Conservation (phyloP, 2,113 vertebrate species). For the Telmatochromis sp. region DNA sequence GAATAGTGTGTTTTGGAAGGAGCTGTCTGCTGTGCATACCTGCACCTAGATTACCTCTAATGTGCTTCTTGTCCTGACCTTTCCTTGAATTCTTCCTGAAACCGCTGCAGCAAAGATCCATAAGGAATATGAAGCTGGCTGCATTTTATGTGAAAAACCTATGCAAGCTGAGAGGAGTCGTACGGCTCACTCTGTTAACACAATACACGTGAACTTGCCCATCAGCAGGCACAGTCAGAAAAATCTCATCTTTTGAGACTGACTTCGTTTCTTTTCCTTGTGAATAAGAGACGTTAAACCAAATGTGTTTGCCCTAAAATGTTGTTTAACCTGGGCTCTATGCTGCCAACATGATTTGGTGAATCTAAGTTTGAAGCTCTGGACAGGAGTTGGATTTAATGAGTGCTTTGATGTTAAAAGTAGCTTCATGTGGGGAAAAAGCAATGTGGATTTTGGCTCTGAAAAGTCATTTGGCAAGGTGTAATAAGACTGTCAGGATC, state of each 20-base stretch:
- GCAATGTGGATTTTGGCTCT: conserved; percentile 20
- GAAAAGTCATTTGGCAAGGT: neutral
- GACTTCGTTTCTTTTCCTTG: neutral
- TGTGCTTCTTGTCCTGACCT: conserved; percentile 11
- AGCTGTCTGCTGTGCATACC: conserved; percentile 11
- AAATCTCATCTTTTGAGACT: neutral
- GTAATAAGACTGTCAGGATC: conserved; percentile 2
- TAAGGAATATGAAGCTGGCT: conserved; percentile 23
- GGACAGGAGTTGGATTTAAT: neutral
- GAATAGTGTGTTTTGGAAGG: neutral
- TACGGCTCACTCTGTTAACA: conserved; percentile 18
- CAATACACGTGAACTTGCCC: conserved; percentile 14
- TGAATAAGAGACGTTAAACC: neutral
- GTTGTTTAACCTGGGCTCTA: neutral
- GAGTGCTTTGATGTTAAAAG: conserved; percentile 40
- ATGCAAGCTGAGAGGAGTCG: neutral
- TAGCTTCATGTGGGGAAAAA: neutral
- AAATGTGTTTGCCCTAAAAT: neutral
- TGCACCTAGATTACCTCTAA: conserved; percentile 3
- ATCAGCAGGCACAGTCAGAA: conserved; percentile 4
- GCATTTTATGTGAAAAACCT: conserved; percentile 36
- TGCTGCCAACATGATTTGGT: neutral
- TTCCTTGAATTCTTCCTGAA: conserved; percentile 5
- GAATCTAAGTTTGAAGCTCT: neutral
- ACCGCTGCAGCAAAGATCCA: neutral